Percentiles rank a stretch among this genome's conserved stretches.
Conservation (phyloP, 1,140 invertebrate species). For the Neodiprion fabricii region DNA sequence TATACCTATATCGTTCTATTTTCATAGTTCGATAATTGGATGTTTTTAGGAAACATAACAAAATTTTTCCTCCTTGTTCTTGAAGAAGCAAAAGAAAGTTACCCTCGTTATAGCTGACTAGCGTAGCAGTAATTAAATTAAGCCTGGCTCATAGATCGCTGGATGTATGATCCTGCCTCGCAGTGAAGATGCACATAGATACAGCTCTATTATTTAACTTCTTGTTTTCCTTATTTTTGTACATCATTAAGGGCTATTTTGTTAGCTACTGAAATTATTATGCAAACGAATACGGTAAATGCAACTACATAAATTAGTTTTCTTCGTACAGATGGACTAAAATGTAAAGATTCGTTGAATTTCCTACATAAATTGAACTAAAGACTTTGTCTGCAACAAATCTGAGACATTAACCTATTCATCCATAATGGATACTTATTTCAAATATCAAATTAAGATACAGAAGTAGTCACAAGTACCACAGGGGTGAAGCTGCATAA, state of each 20-base stretch:
- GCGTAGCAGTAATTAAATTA: conserved; percentile 1
- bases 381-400: no score
- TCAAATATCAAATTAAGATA: no score
- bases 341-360: not conserved
- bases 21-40: no score
- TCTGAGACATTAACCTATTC: no score
- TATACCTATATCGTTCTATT: no score
- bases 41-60: no score
- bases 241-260: not conserved
- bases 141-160: not conserved
- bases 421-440: no score
- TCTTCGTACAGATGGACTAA: not conserved
- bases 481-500: no score
- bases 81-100: not conserved
- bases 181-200: not conserved
- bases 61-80: not conserved
- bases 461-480: no score
- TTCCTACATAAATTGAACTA: no score
- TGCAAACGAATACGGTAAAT: not conserved
- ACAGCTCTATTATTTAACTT: not conserved
- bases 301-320: not conserved
- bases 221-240: not conserved
- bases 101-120: not conserved
- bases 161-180: not conserved
- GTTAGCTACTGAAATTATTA: not conserved